These are phyloP conservation scores for Lampris incognitus DNA, from an alignment of 2,113 vertebrate genomes.

Conservation along the genomic window DNA sequence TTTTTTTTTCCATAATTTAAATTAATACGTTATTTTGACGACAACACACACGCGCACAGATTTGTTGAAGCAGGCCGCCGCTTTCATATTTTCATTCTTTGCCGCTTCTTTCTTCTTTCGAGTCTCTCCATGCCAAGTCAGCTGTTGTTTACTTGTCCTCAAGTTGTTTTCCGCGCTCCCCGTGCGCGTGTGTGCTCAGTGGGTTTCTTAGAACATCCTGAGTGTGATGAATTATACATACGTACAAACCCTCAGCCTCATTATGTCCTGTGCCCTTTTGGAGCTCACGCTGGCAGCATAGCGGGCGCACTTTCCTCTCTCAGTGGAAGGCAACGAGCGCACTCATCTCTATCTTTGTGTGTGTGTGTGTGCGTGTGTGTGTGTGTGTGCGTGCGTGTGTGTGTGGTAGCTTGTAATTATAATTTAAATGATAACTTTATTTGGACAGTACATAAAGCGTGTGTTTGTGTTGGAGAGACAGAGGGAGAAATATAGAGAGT, in stretches of 20 bases:
- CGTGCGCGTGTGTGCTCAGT: background rate
- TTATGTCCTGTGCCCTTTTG: slow-evolving; percentile 26
- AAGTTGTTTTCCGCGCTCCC: background rate
- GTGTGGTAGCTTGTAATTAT: background rate
- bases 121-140: background rate
- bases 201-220: background rate
- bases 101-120: background rate
- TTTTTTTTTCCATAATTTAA: no score
- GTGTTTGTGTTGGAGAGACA: no score
- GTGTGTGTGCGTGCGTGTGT: background rate
- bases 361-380: background rate
- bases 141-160: slow-evolving; percentile 32
- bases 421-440: background rate
- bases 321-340: background rate
- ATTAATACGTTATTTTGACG: no score
- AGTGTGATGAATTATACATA: slow-evolving; percentile 46
- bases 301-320: background rate
- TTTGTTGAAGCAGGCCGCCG: background rate
- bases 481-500: background rate
- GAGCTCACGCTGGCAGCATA: background rate
- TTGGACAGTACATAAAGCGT: no score
- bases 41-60: no score
- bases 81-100: background rate
- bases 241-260: slow-evolving; percentile 3
- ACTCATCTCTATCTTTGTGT: background rate